These are phyloP conservation scores for Orussus abietinus DNA, from an alignment of 1,140 invertebrate species.

Conservation along the genomic window DNA sequence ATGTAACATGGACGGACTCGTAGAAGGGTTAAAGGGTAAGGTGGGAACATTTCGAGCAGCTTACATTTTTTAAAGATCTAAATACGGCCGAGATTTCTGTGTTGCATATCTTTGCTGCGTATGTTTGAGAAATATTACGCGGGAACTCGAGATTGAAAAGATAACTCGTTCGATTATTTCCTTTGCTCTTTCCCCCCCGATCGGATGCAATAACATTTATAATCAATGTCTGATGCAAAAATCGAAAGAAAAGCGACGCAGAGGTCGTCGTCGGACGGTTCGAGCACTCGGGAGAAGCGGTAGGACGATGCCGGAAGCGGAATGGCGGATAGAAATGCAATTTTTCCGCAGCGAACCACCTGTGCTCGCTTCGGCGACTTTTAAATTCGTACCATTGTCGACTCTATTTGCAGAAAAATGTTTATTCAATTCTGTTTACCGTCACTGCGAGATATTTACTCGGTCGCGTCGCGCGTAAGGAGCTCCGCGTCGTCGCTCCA, in stretches of 20 bases:
- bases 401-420: constrained; percentile 48
- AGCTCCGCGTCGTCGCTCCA: no score
- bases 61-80: no score
- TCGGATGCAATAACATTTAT: constrained; percentile 51
- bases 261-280: constrained; percentile 15
- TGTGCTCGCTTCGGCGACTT: constrained; percentile 45
- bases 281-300: constrained; percentile 9
- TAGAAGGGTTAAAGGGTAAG: no score
- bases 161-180: no score
- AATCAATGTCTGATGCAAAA: constrained; percentile 34
- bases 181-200: no score
- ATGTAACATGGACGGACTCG: no score
- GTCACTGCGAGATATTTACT: constrained; percentile 43
- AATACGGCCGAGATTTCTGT: no score
- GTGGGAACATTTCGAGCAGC: no score
- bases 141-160: no score
- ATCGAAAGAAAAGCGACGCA: constrained; percentile 30
- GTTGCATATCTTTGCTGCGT: no score
- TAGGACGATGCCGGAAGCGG: constrained; percentile 1
- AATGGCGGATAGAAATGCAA: constrained; percentile 36
- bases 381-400: constrained; percentile 50
- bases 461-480: no score
- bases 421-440: constrained; percentile 51
- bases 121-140: no score
- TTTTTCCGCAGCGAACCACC: constrained; percentile 44